A percentile compares a stretch with the other conserved stretches of the same genome.
phyloP scores from a whole-genome alignment of 1,140 invertebrate species.

The Zaprionus lachaisei region DNA sequence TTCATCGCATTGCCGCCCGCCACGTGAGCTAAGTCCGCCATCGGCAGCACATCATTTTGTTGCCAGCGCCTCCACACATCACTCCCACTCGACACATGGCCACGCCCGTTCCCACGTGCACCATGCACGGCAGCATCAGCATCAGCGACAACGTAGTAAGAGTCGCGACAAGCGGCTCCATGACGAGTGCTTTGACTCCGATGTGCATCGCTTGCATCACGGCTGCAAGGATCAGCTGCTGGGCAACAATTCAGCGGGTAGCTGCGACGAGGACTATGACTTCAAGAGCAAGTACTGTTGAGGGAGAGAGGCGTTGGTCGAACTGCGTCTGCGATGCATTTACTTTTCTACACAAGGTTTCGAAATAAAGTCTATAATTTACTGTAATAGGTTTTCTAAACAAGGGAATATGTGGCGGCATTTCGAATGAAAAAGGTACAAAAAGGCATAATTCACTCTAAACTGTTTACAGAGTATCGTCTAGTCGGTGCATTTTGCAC shows the following conservation, averaged over 20 bases:
- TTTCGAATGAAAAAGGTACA: background rate
- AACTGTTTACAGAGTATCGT: background rate
- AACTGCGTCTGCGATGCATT: background rate
- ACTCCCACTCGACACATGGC: constrained; percentile 12
- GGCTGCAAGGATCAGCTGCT: constrained; percentile 73
- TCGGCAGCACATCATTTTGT: constrained; percentile 28
- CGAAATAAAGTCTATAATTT: background rate
- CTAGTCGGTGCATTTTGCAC: background rate
- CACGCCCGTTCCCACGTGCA: constrained; percentile 16
- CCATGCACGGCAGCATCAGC: constrained; percentile 38
- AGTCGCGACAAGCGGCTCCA: constrained; percentile 72
- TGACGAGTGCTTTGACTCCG: constrained; percentile 78
- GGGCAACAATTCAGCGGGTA: constrained; percentile 50
- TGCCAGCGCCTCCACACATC: constrained; percentile 24
- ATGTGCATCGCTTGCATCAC: constrained; percentile 75
- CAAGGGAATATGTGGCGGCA: background rate
- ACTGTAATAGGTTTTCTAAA: background rate
- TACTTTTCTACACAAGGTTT: constrained; percentile 11
- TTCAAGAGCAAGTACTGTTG: constrained; percentile 73
- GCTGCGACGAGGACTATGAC: constrained; percentile 70
- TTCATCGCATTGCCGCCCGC: constrained; percentile 73
- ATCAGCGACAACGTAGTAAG: constrained; percentile 70
- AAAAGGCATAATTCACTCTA: no score
- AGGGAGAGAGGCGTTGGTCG: background rate
- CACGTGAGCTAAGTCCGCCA: constrained; percentile 64